Evolutionary conservation across 2,888 invertebrate species (phyloP).

Genomic region (Euphydryas editha): DNA sequence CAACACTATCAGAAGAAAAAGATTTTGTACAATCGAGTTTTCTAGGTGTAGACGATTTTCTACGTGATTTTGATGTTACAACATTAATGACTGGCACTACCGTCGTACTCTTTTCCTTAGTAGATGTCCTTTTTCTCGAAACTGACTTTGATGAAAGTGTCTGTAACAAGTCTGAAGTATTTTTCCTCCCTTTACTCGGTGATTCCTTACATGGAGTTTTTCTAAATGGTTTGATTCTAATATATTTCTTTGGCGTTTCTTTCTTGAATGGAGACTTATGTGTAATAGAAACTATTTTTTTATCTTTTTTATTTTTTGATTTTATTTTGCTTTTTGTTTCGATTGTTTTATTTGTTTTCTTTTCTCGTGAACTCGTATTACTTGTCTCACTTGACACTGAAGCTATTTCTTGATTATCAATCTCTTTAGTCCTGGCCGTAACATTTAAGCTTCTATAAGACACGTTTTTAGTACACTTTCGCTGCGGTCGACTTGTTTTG

Average conservation of each 20-base stretch:
- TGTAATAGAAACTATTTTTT: conserved; percentile 20
- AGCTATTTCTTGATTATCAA: conserved; percentile 50
- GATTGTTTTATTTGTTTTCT: conserved; percentile 47
- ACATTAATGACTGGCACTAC: conserved; percentile 44
- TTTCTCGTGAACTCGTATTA: conserved; percentile 41
- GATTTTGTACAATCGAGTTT: conserved; percentile 71
- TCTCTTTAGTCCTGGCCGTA: conserved; percentile 49
- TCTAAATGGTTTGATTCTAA: conserved; percentile 71
- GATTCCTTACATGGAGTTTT: conserved; percentile 63
- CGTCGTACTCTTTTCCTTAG: conserved; percentile 55
- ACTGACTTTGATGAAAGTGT: conserved; percentile 20
- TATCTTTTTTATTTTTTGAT: conserved; percentile 23
- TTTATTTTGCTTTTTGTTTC: conserved; percentile 26
- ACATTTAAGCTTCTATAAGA: conserved; percentile 57
- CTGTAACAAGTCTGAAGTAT: conserved; percentile 6
- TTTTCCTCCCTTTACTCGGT: conserved; percentile 45
- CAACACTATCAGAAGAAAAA: conserved; percentile 61
- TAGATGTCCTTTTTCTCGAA: conserved; percentile 50
- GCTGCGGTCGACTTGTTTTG: conserved; percentile 62
- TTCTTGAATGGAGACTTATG: conserved; percentile 62
- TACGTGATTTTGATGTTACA: conserved; percentile 70
- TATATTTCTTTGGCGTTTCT: conserved; percentile 61
- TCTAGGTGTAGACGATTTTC: conserved; percentile 79
- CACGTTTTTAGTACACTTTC: conserved; percentile 76
- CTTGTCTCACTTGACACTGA: conserved; percentile 57